Conservation (phyloP, 1,140 invertebrate species). For the Hyles vespertilio region DNA sequence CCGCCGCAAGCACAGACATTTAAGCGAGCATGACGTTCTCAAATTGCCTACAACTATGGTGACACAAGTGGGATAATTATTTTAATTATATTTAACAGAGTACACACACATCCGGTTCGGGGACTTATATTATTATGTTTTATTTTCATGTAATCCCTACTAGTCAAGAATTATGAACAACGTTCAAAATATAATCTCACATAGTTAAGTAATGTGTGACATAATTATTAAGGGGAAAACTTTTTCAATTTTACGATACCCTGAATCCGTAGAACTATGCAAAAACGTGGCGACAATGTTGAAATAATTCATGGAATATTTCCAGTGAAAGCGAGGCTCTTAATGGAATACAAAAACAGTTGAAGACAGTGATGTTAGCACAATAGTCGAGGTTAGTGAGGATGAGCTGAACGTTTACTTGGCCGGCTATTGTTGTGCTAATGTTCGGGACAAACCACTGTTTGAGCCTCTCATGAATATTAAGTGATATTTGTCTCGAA, state of each 20-base stretch:
- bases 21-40: too few species aligned
- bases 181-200: too few species aligned
- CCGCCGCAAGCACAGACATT: too few species aligned
- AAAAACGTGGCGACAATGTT: conserved; percentile 1
- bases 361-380: conserved; percentile 34
- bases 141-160: too few species aligned
- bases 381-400: conserved; percentile 46
- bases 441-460: conserved; percentile 40
- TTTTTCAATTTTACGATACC: neutral
- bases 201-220: too few species aligned
- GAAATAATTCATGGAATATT: conserved; percentile 12
- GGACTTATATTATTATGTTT: too few species aligned
- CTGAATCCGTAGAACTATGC: neutral
- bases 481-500: conserved; percentile 54
- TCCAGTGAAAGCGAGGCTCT: conserved; percentile 15
- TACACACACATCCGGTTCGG: too few species aligned
- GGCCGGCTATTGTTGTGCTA: conserved; percentile 55
- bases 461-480: conserved; percentile 60
- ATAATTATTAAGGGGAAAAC: too few species aligned
- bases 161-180: too few species aligned
- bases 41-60: too few species aligned
- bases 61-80: too few species aligned
- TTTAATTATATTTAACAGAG: too few species aligned
- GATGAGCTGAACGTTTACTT: conserved; percentile 32
- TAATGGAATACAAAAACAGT: conserved; percentile 37